These are phyloP conservation scores for Cephus spinipes DNA, from an alignment of 2,888 invertebrate genomes.

Conservation along the genomic window DNA sequence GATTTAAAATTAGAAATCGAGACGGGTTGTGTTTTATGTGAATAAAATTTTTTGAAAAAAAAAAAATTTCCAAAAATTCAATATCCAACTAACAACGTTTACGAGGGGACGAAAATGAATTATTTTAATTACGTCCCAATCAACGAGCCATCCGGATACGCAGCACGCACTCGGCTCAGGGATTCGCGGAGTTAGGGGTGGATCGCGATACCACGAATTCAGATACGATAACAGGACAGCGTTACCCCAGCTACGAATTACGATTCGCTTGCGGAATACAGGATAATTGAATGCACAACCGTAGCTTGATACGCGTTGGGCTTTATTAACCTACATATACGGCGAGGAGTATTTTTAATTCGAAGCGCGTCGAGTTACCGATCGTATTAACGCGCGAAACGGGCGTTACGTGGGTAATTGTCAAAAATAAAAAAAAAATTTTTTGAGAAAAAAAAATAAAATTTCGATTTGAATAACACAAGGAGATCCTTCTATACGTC, in stretches of 20 bases:
- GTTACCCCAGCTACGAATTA: neutral
- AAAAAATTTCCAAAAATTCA: neutral
- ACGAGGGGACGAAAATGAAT: constrained; percentile 8
- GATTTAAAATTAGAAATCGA: neutral
- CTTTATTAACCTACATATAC: constrained; percentile 8
- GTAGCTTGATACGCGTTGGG: constrained; percentile 17
- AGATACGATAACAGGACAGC: neutral
- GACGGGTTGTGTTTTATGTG: neutral
- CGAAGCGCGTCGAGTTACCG: neutral
- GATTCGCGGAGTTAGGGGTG: neutral
- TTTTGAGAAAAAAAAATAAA: neutral
- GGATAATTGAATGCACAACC: constrained; percentile 22
- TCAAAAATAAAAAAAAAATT: neutral
- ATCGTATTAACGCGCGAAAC: neutral
- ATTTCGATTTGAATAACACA: neutral
- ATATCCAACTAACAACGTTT: neutral
- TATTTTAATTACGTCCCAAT: constrained; percentile 23
- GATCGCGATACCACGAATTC: neutral
- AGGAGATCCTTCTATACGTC: neutral
- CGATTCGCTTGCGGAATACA: neutral
- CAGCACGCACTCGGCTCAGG: constrained; percentile 6
- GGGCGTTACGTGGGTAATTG: neutral
- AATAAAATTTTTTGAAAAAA: neutral
- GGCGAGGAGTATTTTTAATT: neutral
- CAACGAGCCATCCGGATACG: constrained; percentile 17